Evolutionary conservation across 1,140 invertebrate genomes (phyloP).

Genomic region (Micrasema minimum): DNA sequence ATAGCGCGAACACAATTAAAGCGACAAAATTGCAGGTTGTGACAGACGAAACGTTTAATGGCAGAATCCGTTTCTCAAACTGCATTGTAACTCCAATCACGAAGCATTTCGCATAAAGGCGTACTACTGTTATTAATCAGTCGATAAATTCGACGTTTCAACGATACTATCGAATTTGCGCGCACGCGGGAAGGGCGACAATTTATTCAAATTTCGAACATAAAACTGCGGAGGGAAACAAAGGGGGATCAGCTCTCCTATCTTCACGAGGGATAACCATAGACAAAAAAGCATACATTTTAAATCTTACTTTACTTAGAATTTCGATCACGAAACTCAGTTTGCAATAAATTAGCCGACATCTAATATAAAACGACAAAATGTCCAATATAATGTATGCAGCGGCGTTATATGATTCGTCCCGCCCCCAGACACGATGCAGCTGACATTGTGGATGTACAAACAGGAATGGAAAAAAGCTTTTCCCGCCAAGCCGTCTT

Average conservation of each 20-base stretch:
- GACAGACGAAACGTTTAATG: slow-evolving; percentile 17
- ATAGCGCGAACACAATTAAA: slow-evolving; percentile 3
- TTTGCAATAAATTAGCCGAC: slow-evolving; percentile 55
- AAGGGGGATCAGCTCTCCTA: slow-evolving; percentile 35
- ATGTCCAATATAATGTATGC: slow-evolving; percentile 54
- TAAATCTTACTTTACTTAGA: slow-evolving; percentile 50
- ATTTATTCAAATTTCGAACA: slow-evolving; percentile 54
- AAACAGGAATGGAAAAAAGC: slow-evolving; percentile 47
- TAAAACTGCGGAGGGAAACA: slow-evolving; percentile 47
- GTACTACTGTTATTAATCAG: slow-evolving; percentile 52
- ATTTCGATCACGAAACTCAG: slow-evolving; percentile 54
- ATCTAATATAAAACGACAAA: slow-evolving; percentile 55
- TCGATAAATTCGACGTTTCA: slow-evolving; percentile 54
- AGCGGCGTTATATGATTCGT: slow-evolving; percentile 52
- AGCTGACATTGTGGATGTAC: slow-evolving; percentile 25
- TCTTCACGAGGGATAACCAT: slow-evolving; percentile 38
- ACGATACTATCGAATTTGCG: slow-evolving; percentile 49
- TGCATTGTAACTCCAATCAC: slow-evolving; percentile 44
- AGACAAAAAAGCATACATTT: slow-evolving; percentile 45
- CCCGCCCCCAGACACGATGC: slow-evolving; percentile 23
- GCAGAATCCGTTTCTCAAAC: slow-evolving; percentile 20
- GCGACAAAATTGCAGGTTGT: background rate
- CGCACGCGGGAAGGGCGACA: slow-evolving; percentile 45
- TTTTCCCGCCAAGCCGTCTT: slow-evolving; percentile 37
- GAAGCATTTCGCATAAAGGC: slow-evolving; percentile 36